These are phyloP conservation scores for Penaeus vannamei DNA, from an alignment of 1,140 invertebrate species.

Conservation along the genomic window DNA sequence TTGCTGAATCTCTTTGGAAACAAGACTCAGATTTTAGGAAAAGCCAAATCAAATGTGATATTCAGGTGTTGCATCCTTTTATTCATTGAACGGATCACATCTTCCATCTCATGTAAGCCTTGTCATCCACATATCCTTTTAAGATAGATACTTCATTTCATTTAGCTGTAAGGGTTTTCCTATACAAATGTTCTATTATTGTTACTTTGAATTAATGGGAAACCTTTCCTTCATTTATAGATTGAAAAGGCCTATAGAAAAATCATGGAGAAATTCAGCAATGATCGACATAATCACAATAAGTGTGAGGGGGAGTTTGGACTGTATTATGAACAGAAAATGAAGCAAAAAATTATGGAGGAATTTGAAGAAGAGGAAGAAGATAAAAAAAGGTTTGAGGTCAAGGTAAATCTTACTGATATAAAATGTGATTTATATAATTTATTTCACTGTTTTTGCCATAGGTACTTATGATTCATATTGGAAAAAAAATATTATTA, in stretches of 20 bases:
- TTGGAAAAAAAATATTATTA: background rate
- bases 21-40: too few relatives aligned
- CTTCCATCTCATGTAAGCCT: too few relatives aligned
- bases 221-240: slow-evolving; percentile 68
- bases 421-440: slow-evolving; percentile 16
- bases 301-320: slow-evolving; percentile 72
- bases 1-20: too few relatives aligned
- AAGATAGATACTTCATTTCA: too few relatives aligned
- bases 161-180: too few relatives aligned
- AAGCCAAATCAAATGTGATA: too few relatives aligned
- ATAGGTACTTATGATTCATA: background rate
- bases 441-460: too few relatives aligned
- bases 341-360: slow-evolving; percentile 69
- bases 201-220: background rate
- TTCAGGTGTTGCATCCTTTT: too few relatives aligned
- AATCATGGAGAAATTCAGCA: slow-evolving; percentile 72
- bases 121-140: too few relatives aligned
- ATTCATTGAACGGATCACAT: too few relatives aligned
- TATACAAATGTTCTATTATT: background rate
- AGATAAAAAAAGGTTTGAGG: slow-evolving; percentile 74
- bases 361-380: slow-evolving; percentile 69
- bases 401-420: slow-evolving; percentile 71
- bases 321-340: slow-evolving; percentile 72
- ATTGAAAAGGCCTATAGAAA: slow-evolving; percentile 76
- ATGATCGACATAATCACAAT: slow-evolving; percentile 69